These are phyloP conservation scores for Trichacis sp. DNA, from an alignment of 2,888 invertebrate genomes.

Conservation along the genomic window DNA sequence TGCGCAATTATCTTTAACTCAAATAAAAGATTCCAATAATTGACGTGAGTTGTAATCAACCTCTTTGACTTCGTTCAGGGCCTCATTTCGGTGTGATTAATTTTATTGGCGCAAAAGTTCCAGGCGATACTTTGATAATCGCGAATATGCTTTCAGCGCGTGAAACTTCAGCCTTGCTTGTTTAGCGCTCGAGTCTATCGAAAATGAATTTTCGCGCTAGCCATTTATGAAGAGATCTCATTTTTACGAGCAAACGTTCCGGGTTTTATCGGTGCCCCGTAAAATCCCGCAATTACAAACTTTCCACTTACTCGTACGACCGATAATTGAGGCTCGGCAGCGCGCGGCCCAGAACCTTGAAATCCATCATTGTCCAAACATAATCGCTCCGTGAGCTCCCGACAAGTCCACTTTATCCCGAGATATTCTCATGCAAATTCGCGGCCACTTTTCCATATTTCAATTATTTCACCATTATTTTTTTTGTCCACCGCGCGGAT, in stretches of 20 bases:
- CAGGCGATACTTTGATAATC: not conserved
- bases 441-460: not conserved
- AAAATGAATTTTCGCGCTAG: not conserved
- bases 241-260: not conserved
- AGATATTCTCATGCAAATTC: not conserved
- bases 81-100: too few relatives aligned
- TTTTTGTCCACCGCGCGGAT: not conserved
- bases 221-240: constrained; percentile 2
- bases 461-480: not conserved
- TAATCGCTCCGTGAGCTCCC: not conserved
- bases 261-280: not conserved
- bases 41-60: too few relatives aligned
- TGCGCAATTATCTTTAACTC: too few relatives aligned
- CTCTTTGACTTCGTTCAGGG: too few relatives aligned
- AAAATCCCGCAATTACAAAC: not conserved
- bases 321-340: not conserved
- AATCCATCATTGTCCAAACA: constrained; percentile 1
- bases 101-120: too few relatives aligned
- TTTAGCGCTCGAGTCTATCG: not conserved
- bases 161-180: not conserved
- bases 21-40: too few relatives aligned
- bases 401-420: not conserved
- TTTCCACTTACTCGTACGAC: not conserved
- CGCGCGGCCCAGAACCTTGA: not conserved
- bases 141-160: not conserved